A percentile compares a stretch with the other conserved stretches of the same genome.
These are phyloP conservation scores for Pantherophis guttatus DNA, from an alignment of 2,113 vertebrate species.

Conservation along the genomic window DNA sequence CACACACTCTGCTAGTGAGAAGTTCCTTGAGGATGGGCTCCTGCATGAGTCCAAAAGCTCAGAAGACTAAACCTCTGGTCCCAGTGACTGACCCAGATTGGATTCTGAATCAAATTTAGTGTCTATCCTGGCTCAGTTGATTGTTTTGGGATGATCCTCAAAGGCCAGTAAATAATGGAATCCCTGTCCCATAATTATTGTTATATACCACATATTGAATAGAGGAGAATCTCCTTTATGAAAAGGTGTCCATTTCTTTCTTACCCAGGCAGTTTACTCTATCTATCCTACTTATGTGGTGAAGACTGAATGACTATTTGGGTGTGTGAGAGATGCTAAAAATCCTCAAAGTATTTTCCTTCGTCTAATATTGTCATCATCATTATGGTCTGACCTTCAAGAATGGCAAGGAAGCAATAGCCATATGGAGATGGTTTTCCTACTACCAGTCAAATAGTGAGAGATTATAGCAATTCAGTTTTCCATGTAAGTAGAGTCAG, in stretches of 20 bases:
- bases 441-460: accelerated
- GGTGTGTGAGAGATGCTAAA: too few species aligned
- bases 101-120: background rate
- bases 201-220: background rate
- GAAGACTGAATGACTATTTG: background rate
- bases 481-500: background rate
- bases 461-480: background rate
- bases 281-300: background rate
- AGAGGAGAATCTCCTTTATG: too few species aligned
- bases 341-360: background rate
- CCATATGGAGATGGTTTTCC: background rate
- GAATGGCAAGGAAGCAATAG: background rate
- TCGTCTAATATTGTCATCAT: background rate
- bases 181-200: background rate
- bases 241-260: background rate
- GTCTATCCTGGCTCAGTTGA: background rate
- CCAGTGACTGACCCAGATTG: too few species aligned
- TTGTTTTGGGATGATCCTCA: background rate
- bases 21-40: too few species aligned
- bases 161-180: background rate
- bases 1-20: too few species aligned
- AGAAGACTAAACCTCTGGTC: too few species aligned
- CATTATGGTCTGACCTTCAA: accelerated
- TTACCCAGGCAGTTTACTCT: too few species aligned
- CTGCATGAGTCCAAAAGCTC: too few species aligned